Evolutionary conservation across 2,113 vertebrate genomes (phyloP), one percentile per base, ranked within the genome.

Genomic region (Casuarius casuarius): DNA sequence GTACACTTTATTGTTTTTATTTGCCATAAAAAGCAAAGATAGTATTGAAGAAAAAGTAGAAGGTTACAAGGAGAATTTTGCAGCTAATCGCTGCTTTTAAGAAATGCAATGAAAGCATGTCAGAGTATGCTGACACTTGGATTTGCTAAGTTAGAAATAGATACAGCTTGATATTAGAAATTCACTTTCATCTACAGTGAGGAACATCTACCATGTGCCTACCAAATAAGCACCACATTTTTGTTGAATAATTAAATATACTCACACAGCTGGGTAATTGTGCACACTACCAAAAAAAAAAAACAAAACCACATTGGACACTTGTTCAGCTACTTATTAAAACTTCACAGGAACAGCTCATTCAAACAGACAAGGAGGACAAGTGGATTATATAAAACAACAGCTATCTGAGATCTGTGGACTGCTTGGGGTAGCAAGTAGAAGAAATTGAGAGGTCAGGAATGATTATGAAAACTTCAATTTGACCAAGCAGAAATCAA

Each of bases 131-230:
- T 33, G 40, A 79, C 42, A 80, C 46, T 86, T 83, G 25, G 33
- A 95, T 84, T 56, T 92, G 65, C 90, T 84, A 70, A 92, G 59
- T 92, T 67, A 62, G 15, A 88, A 31, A 40, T 9, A 88, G 54
- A 80, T 62, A 85, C 54, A 93, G 8, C 0, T 88, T 77, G 48
- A 83, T 65, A 96, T 93, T 84, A 94, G 42, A 95, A 90, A 84
- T 86, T 74, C 48, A 95, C 72, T 95, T 90, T 92, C 46, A 94
- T 84, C 68, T 90, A 73, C 90, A 95, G 71, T 74, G 84, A 93
- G 86, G 87, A 95, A 74, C 46, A 78, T 52, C 33, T 56, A 81
- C 73, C 44, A 78, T 9, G n/a, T 2, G 12, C 68, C 66, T 84
- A 75, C 18, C 38, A 92, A 93, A 87, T 22, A 87, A 59, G 51